Evolutionary conservation across 2,113 vertebrate genomes (phyloP), one percentile per base, ranked within the genome.

Genomic region (Anoura caudifer): DNA sequence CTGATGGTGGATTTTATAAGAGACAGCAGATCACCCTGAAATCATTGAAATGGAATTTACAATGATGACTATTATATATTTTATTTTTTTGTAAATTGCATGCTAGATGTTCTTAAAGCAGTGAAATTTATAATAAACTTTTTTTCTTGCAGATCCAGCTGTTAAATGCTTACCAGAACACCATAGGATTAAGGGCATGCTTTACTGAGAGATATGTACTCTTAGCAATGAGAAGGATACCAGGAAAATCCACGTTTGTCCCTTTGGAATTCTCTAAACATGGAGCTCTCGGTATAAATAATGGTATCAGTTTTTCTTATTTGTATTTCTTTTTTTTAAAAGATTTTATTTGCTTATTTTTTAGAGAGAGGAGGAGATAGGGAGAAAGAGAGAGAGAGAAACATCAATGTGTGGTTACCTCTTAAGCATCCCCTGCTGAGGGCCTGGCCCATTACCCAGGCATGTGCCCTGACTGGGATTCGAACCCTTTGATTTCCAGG

Each of bases 21-120:
- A 85, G 94, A 54, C 3, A 95, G 11, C 56, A 87, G 87, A 52
- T 67, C 10, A 63, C 43, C 19, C 2, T 36, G 7, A 88, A 67
- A 9, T 87, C 47, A 52, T 69, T 91, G 77, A 41, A 50, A 81
- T 93, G 61, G 43, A 90, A 81, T 93, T 90, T 85, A 94, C 12
- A 76, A 9, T 38, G 5, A 92, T 47, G 28, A 43, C 76, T 84
- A 36, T 38, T 76, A 4, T 4, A 43, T 36, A 77, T 91, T 63
- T 92, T 63, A 72, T 56, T 0, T 38, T 56, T 84, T 52, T 72
- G 1, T 87, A 91, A 88, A 45, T 45, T 59, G 7, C 14, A 19
- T 84, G 10, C 1, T 90, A 26, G 6, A 28, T 47, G 13, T 77
- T 67, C 56, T 47, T 76, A 67, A 80, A 52, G 45, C 36, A 94